These are phyloP conservation scores for Heteractis magnifica DNA, from an alignment of 92 coral and sea anemone genomes.

Conservation along the genomic window DNA sequence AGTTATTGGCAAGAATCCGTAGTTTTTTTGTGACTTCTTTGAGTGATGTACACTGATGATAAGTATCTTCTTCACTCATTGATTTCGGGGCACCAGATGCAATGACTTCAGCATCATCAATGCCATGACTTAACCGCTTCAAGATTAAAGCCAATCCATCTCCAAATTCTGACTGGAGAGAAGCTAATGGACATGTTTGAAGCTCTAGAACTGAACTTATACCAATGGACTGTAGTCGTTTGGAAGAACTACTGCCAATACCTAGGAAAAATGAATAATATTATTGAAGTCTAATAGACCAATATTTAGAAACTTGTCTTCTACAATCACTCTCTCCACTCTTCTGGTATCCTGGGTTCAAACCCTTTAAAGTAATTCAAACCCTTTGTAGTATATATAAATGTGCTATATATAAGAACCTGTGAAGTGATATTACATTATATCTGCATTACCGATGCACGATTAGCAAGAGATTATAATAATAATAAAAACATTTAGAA, in stretches of 20 bases:
- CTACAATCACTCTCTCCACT: no score
- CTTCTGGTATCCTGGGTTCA: no score
- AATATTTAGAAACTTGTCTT: no score
- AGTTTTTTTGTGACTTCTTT: conserved; percentile 63
- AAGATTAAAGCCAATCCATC: conserved; percentile 35
- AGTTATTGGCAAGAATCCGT: conserved; percentile 34
- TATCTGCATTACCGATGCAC: no score
- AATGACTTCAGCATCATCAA: conserved; percentile 72
- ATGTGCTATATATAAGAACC: no score
- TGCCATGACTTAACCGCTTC: conserved; percentile 61
- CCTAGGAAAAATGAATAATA: conserved; percentile 35
- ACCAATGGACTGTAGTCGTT: conserved; percentile 58
- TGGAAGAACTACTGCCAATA: conserved; percentile 64
- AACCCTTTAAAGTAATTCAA: no score
- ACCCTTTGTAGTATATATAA: no score
- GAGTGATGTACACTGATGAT: conserved; percentile 55
- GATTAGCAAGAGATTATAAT: no score
- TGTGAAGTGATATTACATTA: no score
- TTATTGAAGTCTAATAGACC: no score
- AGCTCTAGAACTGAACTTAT: conserved; percentile 59
- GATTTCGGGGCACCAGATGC: conserved; percentile 70
- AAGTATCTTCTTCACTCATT: conserved; percentile 80
- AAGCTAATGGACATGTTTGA: conserved; percentile 50
- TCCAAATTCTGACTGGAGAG: conserved; percentile 63
- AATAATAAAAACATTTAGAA: no score